Evolutionary conservation across 2,888 invertebrate genomes (phyloP).

Genomic region (Metopia argyrocephala): DNA sequence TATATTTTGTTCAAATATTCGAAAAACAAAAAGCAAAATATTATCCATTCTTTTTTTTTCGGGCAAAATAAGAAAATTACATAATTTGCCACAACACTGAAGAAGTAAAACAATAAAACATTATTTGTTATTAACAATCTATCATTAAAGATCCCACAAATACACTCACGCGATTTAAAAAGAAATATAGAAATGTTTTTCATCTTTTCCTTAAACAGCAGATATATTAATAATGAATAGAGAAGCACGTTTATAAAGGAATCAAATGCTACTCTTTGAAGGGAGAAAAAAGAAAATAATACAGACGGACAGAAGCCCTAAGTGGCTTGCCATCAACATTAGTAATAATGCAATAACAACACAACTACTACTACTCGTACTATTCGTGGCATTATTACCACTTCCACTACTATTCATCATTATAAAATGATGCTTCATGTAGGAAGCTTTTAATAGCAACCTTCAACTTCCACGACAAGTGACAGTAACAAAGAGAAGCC

Average conservation of each 20-base stretch:
- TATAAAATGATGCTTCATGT: slow-evolving; percentile 39
- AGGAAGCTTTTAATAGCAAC: slow-evolving; percentile 63
- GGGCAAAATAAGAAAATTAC: slow-evolving; percentile 44
- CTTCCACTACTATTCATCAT: slow-evolving; percentile 52
- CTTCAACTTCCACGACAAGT: slow-evolving; percentile 65
- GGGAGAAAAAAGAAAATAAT: too few relatives aligned
- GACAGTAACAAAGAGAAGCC: too few relatives aligned
- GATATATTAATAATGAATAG: background rate
- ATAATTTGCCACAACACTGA: slow-evolving; percentile 41
- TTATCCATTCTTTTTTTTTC: slow-evolving; percentile 1
- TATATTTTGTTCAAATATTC: too few relatives aligned
- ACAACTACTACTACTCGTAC: background rate
- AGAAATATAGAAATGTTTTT: background rate
- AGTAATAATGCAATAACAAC: background rate
- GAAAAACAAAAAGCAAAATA: background rate
- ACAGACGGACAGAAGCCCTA: slow-evolving; percentile 27
- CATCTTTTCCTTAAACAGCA: slow-evolving; percentile 19
- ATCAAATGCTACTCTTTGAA: background rate
- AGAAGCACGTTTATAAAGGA: slow-evolving; percentile 13
- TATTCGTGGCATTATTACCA: background rate
- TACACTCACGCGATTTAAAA: slow-evolving; percentile 38
- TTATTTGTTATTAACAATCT: slow-evolving; percentile 34
- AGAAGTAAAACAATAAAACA: slow-evolving; percentile 23
- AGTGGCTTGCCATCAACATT: slow-evolving; percentile 9
- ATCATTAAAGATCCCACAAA: slow-evolving; percentile 42